phyloP scores from a whole-genome alignment of 2,888 invertebrate genomes.

The Ennomos quercinarius region DNA sequence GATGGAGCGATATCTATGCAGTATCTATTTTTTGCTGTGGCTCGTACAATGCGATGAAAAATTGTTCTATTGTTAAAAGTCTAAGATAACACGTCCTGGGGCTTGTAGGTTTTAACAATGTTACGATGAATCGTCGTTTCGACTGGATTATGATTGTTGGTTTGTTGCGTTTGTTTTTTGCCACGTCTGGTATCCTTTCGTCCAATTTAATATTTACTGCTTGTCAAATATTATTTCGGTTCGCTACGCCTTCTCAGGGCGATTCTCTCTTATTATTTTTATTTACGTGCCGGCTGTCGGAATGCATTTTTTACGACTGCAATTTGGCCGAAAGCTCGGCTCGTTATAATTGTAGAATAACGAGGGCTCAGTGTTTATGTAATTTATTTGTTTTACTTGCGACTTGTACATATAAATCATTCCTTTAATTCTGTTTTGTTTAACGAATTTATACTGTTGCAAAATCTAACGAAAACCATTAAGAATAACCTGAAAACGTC shows the following conservation, averaged over 20 bases:
- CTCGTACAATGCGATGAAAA: constrained; percentile 62
- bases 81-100: constrained; percentile 67
- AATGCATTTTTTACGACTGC: constrained; percentile 64
- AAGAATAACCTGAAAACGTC: too few relatives aligned
- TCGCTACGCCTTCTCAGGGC: constrained; percentile 58
- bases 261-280: constrained; percentile 64
- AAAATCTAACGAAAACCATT: too few relatives aligned
- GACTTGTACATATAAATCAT: constrained; percentile 7
- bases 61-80: constrained; percentile 73
- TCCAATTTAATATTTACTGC: constrained; percentile 77
- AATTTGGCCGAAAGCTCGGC: constrained; percentile 57
- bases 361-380: constrained; percentile 44
- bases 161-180: constrained; percentile 60
- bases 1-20: constrained; percentile 61
- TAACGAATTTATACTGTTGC: background rate
- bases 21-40: constrained; percentile 62
- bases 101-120: constrained; percentile 69
- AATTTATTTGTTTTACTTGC: constrained; percentile 48
- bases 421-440: background rate
- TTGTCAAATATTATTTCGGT: constrained; percentile 71
- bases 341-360: constrained; percentile 59
- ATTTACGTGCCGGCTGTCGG: constrained; percentile 63
- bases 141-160: constrained; percentile 61
- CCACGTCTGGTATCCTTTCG: constrained; percentile 59
- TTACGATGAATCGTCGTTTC: constrained; percentile 71